phyloP scores from a whole-genome alignment of 2,888 invertebrate species.

The Orchesella flavescens region DNA sequence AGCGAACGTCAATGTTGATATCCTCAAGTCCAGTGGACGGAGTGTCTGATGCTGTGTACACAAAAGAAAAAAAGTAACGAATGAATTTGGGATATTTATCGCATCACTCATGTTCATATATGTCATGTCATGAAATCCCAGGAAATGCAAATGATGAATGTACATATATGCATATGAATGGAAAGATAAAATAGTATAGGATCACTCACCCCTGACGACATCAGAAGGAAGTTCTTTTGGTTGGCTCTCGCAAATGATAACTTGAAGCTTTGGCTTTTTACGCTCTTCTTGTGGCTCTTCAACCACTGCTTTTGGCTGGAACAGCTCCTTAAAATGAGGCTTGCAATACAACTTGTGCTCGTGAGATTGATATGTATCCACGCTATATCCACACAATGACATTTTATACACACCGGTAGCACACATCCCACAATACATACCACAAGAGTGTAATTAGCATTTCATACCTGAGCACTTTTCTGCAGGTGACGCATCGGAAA shows the following conservation, averaged over 20 bases:
- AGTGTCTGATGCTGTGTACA: slow-evolving; percentile 84
- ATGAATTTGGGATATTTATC: neutral
- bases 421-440: neutral
- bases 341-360: slow-evolving; percentile 93
- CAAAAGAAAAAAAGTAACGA: slow-evolving; percentile 24
- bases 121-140: too few relatives aligned
- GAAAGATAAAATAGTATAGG: neutral
- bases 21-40: slow-evolving; percentile 89
- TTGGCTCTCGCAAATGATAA: slow-evolving; percentile 93
- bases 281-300: slow-evolving; percentile 76
- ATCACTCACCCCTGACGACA: slow-evolving; percentile 87
- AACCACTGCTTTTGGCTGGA: slow-evolving; percentile 91
- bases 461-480: slow-evolving; percentile 89
- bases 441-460: neutral
- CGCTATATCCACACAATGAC: slow-evolving; percentile 78
- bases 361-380: slow-evolving; percentile 94
- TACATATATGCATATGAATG: slow-evolving; percentile 2
- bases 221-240: slow-evolving; percentile 92
- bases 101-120: neutral
- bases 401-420: too few relatives aligned
- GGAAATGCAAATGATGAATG: neutral
- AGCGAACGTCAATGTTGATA: slow-evolving; percentile 86
- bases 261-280: slow-evolving; percentile 69
- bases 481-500: slow-evolving; percentile 94
- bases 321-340: slow-evolving; percentile 93